Evolutionary conservation across 1,140 invertebrate genomes (phyloP).

Genomic region (Armadillidium nasatum): DNA sequence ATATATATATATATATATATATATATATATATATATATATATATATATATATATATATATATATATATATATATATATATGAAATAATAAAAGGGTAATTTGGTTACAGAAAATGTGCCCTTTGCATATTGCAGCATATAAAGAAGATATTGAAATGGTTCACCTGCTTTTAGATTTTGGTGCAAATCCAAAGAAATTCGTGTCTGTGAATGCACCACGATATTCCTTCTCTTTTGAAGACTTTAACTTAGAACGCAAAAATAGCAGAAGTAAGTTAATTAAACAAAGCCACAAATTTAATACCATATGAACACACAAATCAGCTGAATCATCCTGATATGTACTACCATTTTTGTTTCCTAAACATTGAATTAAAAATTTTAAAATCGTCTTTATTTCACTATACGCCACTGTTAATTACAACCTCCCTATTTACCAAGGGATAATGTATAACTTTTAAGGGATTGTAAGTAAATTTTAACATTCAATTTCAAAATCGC

Average conservation of each 20-base stretch:
- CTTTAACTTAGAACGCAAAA: not conserved
- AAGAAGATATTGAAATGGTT: not conserved
- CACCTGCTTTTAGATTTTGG: not conserved
- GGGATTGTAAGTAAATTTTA: no score
- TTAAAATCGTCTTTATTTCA: no score
- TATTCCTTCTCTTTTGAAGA: not conserved
- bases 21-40: no score
- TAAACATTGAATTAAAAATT: not conserved
- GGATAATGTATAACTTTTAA: no score
- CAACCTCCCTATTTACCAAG: no score
- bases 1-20: no score
- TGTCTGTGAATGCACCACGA: not conserved
- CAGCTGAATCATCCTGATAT: not conserved
- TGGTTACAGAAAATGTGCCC: not conserved
- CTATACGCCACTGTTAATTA: no score
- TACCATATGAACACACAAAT: not conserved
- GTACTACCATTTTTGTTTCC: not conserved
- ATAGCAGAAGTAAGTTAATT: not conserved
- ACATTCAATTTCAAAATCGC: no score
- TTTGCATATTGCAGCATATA: not conserved
- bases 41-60: no score
- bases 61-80: no score
- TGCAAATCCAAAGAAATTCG: not conserved
- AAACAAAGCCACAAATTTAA: not conserved
- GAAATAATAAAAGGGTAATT: not conserved